Evolutionary conservation across 2,888 invertebrate genomes (phyloP), one percentile per base, ranked within the genome.

Genomic region (Andrena hattorfiana): DNA sequence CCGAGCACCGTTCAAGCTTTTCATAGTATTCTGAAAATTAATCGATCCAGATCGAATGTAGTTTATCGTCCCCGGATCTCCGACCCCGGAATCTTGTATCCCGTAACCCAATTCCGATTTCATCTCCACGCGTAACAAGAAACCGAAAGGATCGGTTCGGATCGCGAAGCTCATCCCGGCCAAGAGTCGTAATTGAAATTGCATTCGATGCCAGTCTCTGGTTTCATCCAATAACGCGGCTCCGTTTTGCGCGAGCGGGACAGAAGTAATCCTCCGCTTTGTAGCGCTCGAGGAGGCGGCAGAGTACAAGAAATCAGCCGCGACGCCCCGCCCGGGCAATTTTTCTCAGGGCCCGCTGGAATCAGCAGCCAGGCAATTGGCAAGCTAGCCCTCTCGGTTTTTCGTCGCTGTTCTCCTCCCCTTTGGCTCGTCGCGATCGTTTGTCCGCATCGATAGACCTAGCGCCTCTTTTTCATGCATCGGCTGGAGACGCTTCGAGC

Each of bases 381-480:
- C 73, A 48, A 54, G 60, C 48, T 49, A 32, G 74, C 48, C 68
- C 56, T 42, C 59, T 74, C 35, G 74, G 69, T 62, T 81, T 70
- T 42, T 67, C 60, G 26, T 13, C 16, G 51, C 26, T 7, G 59
- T 70, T 75, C 70, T 70, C 49, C 54, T 7, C 28, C 23, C 49
- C 13, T 42, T 78, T 71, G 71, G 66, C 67, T 23, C 66, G 79
- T 81, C 83, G 79, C 75, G 72, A 83, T 78, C 88, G 79, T 87
- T 87, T 86, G 86, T 87, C 88, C 88, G 77, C 77, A 81, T 87
- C 83, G 74, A 85, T 85, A 66, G 85, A 83, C 59, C 69, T 79
- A 73, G 81, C 77, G 78, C 79, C 79, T 68, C 72, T 76, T 79
- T 75, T 74, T 77, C 80, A 69, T 66, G 76, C 73, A 56, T 85